Base-by-base conservation (phyloP, 1,140 invertebrate genomes). In the Microplitis mediator region DNA sequence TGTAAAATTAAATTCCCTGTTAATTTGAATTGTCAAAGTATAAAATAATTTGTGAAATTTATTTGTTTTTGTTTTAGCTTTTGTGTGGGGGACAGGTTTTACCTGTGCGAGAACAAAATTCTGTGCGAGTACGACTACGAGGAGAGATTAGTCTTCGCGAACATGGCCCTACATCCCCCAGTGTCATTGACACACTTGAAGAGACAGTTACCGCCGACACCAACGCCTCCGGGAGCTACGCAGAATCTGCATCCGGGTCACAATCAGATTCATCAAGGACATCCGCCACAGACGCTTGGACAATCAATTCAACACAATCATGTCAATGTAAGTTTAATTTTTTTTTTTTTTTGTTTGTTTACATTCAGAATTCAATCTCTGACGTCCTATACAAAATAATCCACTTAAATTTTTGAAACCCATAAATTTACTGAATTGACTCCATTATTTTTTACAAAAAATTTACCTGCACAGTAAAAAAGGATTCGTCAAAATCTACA, bases 61-160 rank as follows among this genome's bases (percentile, higher is more conserved):
- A 6, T 54, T 23, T 13, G 5, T 73, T 79, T 63, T 71, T 79
- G 62, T 74, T 79, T 11, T 89, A 98, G 97, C 89, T 98, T 98
- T 89, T 98, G 97, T 86, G 96, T 98, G 36, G 97, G 97, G 45
- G 97, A 98, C 87, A 91, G 95, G 70, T 98, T 98, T 87, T 98
- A 98, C 87, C 87, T 99, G 76, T 97, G 95, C 88, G 96, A 98
- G 84, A 98, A 98, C 88, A 97, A 97, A 89, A 98, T 98, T 76
- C 91, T 98, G 13, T 99, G 97, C 88, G 96, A 98, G 85, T 97
- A 97, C 84, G 97, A 99, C 86, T 98, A 98, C 84, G 96, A 98
- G 84, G 96, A 98, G 86, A 89, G 95, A 74, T 88, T 96, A 84
- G 93, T 96, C 54, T 96, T 96, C 84, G 94, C 95, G 52, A 95